Evolutionary conservation across 1,140 invertebrate species (phyloP), one percentile per base, ranked within the genome.

Genomic region (Euglossa dilemma): DNA sequence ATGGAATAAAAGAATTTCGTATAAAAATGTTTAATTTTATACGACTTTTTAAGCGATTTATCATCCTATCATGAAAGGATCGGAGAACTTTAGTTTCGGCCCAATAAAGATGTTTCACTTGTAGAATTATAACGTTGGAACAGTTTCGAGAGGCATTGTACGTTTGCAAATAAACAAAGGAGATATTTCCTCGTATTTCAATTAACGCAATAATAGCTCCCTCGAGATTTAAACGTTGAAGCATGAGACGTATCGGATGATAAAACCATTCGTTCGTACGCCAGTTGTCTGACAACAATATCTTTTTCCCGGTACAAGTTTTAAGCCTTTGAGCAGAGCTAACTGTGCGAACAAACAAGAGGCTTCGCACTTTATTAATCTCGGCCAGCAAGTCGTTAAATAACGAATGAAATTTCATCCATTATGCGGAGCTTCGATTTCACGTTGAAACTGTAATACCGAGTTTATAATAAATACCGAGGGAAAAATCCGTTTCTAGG

Each of bases 371-470:
- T 52, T 75, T n/a, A 81, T 66, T 81, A 81, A 81, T 66, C 71
- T 54, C 71, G 50, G 66, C 52, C 50, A 25, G 66, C 79, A 14
- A 56, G 79, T 74, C 45, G 47, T 80, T 81, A 74, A 81, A 81
- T 75, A 66, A 66, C 59, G 8, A 66, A n/a, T 74, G 79, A 66
- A 81, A 81, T 73, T 43, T 56, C 61, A 81, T 81, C 72, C 61
- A 45, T 54, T 6, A 0, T 2, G 1, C 36, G 52, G 23, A 28
- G 79, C n/a, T 66, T 47, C 9, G 59, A 64, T 81, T 66, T 63
- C 70, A 28, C 12, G n/a, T 16, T 18, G n/a, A 59, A 47, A 23
- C n/a, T 36, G 18, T 75, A 18, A 56, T 71, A 71, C 71, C 77
- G 20, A 50, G 28, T 79, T 71, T 80, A 12, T 8, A 61, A 61